phyloP scores from a whole-genome alignment of 2,888 invertebrate species.

The Agriotes lineatus region DNA sequence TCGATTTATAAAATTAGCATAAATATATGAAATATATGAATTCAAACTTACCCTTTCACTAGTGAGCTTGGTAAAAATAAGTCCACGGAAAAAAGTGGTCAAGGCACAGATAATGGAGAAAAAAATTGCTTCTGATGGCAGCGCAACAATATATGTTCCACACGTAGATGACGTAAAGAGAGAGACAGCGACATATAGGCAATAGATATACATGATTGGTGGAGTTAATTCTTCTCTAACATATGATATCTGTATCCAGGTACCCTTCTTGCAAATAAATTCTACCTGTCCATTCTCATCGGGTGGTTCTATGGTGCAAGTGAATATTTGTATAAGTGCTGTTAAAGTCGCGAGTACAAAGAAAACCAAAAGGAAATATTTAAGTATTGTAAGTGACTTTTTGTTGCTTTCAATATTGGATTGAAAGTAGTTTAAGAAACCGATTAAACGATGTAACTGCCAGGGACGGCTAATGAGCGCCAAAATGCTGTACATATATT shows the following conservation, averaged over 20 bases:
- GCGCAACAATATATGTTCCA: constrained; percentile 18
- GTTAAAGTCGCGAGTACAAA: constrained; percentile 20
- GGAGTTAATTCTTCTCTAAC: constrained; percentile 5
- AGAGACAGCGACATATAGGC: constrained; percentile 19
- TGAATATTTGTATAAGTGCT: constrained; percentile 30
- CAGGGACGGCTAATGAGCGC: constrained; percentile 27
- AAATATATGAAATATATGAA: no score
- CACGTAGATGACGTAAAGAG: constrained; percentile 24
- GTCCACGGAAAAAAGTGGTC: constrained; percentile 33
- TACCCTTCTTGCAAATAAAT: constrained; percentile 16
- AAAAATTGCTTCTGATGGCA: constrained; percentile 4
- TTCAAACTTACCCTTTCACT: constrained; percentile 42
- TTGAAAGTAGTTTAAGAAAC: constrained; percentile 37
- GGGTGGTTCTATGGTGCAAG: constrained; percentile 21
- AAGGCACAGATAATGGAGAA: no score
- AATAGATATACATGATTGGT: constrained; percentile 20
- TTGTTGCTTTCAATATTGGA: constrained; percentile 28
- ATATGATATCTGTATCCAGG: constrained; percentile 29
- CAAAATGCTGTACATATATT: constrained; percentile 7
- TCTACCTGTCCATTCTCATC: background rate
- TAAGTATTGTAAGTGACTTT: constrained; percentile 13
- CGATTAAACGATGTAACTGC: constrained; percentile 37
- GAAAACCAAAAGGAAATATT: constrained; percentile 24
- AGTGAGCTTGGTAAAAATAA: constrained; percentile 28
- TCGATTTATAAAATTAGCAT: no score